Base-by-base conservation (phyloP, 2,113 vertebrate genomes). In the Lasiurus cinereus region DNA sequence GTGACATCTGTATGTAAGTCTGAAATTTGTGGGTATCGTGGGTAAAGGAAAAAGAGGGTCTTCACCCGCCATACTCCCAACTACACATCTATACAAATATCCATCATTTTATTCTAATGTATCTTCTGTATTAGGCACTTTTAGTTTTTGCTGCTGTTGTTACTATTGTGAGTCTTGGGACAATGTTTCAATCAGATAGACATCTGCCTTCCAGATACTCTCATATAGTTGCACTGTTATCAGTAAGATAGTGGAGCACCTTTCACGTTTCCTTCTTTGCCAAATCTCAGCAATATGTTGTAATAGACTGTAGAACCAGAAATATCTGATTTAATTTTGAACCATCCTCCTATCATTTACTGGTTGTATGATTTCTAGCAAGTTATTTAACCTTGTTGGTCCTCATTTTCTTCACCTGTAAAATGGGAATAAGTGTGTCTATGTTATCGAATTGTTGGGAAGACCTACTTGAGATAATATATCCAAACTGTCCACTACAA, bases 291-390 rank as follows among this genome's bases (percentile, higher is more conserved):
- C 27, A 82, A 74, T 74, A 88, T 78, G 24, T 91, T 86, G 29
- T 94, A 48, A 73, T 83, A 24, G 16, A 59, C 74, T 83, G 89
- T 91, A 90, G 77, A 96, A 19, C 14, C 56, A 96, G 70, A 92
- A 9, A 79, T 76, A 76, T 36, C 7, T 79, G 84, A 67, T 93
- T 90, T 77, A 82, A 88, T 80, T 96, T 52, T 72, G 39, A 96
- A 80, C 88, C 10, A 15, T 93, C 27, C 27, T 96, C 93, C 48
- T 91, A 33, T 87, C 29, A 79, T 91, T 82, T 86, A 56, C 18
- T 83, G 77, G 46, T 69, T 64, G 7, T 52, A 24, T 46, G 33
- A 78, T 8, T 6, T 29, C 73, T 78, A 88, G 19, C 46, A 92
- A 92, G 48, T 66, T 85, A 50, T 93, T 85, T 80, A 95, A 93